phyloP scores from a whole-genome alignment of 1,140 invertebrate species.

The Drosophila mayri region DNA sequence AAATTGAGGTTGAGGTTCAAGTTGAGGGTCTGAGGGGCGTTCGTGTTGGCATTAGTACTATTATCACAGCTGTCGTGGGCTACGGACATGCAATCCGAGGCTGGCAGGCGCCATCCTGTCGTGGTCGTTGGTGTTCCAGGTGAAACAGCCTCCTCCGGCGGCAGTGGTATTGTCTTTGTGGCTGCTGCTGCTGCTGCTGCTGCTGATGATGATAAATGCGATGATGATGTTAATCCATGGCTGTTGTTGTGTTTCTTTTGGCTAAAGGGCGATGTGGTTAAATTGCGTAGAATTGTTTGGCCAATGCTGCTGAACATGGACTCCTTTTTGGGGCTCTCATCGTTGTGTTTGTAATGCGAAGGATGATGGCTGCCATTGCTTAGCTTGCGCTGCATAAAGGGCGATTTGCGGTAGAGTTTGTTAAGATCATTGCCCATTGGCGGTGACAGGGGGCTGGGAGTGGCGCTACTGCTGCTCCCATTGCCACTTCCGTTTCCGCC shows the following conservation, averaged over 20 bases:
- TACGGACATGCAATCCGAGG: slow-evolving; percentile 29
- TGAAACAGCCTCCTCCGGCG: slow-evolving; percentile 52
- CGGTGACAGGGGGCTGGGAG: slow-evolving; percentile 41
- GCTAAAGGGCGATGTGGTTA: slow-evolving; percentile 83
- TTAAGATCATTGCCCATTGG: slow-evolving; percentile 49
- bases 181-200: slow-evolving; percentile 31
- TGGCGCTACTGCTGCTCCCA: slow-evolving; percentile 32
- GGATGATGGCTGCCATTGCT: slow-evolving; percentile 67
- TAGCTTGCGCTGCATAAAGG: slow-evolving; percentile 80
- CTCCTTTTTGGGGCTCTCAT: slow-evolving; percentile 82
- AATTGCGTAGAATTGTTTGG: slow-evolving; percentile 79
- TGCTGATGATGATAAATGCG: background rate
- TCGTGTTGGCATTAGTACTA: slow-evolving; percentile 52
- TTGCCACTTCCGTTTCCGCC: slow-evolving; percentile 42
- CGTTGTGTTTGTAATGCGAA: slow-evolving; percentile 54
- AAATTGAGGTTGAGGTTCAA: slow-evolving; percentile 5
- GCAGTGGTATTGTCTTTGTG: slow-evolving; percentile 47
- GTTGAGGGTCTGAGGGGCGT: slow-evolving; percentile 1
- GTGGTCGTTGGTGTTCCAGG: slow-evolving; percentile 38
- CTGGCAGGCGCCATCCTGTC: slow-evolving; percentile 53
- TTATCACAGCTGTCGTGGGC: slow-evolving; percentile 66
- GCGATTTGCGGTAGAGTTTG: slow-evolving; percentile 80
- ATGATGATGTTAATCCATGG: background rate
- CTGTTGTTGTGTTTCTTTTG: slow-evolving; percentile 72
- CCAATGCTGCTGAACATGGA: slow-evolving; percentile 81